Evolutionary conservation across 2,888 invertebrate species (phyloP).

Genomic region (Capitulum mitella): DNA sequence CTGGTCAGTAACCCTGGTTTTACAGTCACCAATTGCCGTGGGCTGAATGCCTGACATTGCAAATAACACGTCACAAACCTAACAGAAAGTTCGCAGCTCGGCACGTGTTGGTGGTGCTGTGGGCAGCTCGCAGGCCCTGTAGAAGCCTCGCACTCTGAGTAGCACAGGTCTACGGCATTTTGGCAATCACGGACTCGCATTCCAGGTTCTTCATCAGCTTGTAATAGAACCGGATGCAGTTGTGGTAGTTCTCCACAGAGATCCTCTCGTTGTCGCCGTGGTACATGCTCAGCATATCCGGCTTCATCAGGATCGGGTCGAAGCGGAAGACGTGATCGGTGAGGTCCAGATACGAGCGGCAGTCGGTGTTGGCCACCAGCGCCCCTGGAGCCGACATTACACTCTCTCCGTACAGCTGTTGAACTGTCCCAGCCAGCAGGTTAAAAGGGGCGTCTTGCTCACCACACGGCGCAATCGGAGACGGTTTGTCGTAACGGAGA

Average conservation of each 20-base stretch:
- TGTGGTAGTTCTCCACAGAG: conserved; percentile 45
- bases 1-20: no score
- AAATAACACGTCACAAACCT: no score
- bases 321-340: conserved; percentile 48
- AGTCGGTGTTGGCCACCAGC: conserved; percentile 47
- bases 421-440: conserved; percentile 44
- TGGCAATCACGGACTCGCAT: background rate
- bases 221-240: conserved; percentile 47
- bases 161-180: background rate
- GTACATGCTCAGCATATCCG: conserved; percentile 42
- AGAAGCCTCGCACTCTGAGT: no score
- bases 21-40: no score
- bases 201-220: conserved; percentile 43
- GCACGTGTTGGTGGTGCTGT: no score
- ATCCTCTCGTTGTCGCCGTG: conserved; percentile 50
- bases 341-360: conserved; percentile 45
- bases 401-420: conserved; percentile 44
- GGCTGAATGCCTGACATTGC: no score
- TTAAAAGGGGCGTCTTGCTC: conserved; percentile 45
- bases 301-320: conserved; percentile 41
- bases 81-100: no score
- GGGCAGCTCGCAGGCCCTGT: no score
- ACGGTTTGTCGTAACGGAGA: conserved; percentile 41
- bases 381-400: conserved; percentile 40
- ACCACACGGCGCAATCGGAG: conserved; percentile 44